Base-by-base conservation (phyloP, 2,888 invertebrate species). In the Heteromyza rotundicornis region DNA sequence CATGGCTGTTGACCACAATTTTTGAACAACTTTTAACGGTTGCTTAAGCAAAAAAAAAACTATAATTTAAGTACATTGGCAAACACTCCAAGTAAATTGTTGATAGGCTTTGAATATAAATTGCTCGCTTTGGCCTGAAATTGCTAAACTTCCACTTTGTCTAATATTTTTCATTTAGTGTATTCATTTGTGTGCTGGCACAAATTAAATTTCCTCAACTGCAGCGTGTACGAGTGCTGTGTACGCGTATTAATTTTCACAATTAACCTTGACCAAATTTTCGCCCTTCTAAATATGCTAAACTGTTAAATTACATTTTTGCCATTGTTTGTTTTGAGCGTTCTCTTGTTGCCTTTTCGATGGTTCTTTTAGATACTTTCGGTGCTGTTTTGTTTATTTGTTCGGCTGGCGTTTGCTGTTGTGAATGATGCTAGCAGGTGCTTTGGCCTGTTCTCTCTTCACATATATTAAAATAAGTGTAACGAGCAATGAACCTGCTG, bases 181-280 rank as follows among this genome's bases (percentile, higher is more conserved):
- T n/a, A n/a, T n/a, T n/a, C n/a, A n/a, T n/a, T n/a, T n/a, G n/a
- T n/a, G n/a, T n/a, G n/a, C 27, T 27, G 10, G 27, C 10, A 27
- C 10, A 7, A 5, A 27, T 27, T 27, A 27, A 27, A 27, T 27
- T 27, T 27, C 27, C 27, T 27, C 27, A 27, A 27, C 27, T 7
- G 10, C 27, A 27, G 10, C 5, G 10, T 7, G 10, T 10, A 27
- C 10, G 7, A 27, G 27, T 10, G 40, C 40, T 40, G 40, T 12
- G 32, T 12, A 12, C 32, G 32, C 32, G 40, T 40, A 40, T 69
- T 68, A 70, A 67, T 76, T 73, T 74, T 75, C 70, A 60, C 65
- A 76, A 76, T 69, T 77, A 73, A 79, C 76, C 76, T 76, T 76
- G 79, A 78, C 79, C 79, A 76, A 70, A 73, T 71, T 76, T 65